These are phyloP conservation scores for Pycnonotus jocosus DNA, from an alignment of 2,113 vertebrate species.

Conservation along the genomic window DNA sequence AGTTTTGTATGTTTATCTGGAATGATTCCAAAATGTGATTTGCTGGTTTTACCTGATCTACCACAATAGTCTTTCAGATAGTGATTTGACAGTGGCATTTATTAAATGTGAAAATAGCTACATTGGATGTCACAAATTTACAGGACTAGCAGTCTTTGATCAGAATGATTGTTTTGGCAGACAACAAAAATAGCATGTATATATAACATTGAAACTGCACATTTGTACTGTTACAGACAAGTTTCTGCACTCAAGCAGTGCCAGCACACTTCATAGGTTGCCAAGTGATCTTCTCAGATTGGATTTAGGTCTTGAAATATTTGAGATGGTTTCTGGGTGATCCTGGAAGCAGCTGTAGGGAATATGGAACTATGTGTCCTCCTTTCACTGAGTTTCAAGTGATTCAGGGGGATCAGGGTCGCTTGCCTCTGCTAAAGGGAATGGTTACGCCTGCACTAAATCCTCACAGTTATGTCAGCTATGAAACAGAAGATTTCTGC, in stretches of 20 bases:
- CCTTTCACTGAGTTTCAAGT: background rate
- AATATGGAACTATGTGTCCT: background rate
- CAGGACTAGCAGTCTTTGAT: background rate
- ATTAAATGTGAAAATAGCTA: background rate
- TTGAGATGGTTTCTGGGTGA: background rate
- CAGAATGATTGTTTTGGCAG: background rate
- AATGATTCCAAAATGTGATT: background rate
- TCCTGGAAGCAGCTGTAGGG: background rate
- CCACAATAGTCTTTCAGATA: background rate
- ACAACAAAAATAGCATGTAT: background rate
- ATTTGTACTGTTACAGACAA: background rate
- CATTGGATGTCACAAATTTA: background rate
- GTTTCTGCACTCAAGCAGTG: background rate
- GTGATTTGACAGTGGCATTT: background rate
- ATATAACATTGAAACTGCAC: background rate
- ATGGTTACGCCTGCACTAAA: background rate
- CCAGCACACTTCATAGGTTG: background rate
- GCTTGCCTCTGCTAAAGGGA: background rate
- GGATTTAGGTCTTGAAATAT: background rate
- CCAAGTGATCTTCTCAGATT: background rate
- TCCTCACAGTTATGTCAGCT: background rate
- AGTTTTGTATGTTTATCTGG: background rate
- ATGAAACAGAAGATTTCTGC: background rate
- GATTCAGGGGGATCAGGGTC: background rate
- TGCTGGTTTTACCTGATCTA: background rate